These are phyloP conservation scores for Polia nebulosa DNA, from an alignment of 2,888 invertebrate genomes.

Conservation along the genomic window DNA sequence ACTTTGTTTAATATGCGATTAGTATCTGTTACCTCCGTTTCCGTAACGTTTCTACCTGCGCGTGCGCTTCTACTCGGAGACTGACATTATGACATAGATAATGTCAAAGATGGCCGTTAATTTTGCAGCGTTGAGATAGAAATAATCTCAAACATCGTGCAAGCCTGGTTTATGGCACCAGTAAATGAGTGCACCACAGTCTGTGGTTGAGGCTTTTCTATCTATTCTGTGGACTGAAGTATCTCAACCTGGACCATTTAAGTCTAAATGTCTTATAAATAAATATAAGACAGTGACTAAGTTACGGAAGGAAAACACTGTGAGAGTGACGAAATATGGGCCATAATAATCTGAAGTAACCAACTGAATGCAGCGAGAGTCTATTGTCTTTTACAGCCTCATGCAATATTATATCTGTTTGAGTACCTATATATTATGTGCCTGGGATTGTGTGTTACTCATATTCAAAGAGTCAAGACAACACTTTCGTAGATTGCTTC, in stretches of 20 bases:
- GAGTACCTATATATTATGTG: background rate
- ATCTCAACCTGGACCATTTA: background rate
- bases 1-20: conserved; percentile 58
- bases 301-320: background rate
- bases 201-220: background rate
- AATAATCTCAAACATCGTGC: conserved; percentile 9
- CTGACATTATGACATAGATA: conserved; percentile 51
- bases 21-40: conserved; percentile 55
- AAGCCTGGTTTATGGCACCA: background rate
- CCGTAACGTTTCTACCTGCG: conserved; percentile 53
- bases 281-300: background rate
- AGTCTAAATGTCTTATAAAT: conserved; percentile 4
- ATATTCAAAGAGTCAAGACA: background rate
- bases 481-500: background rate
- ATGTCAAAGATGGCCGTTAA: conserved; percentile 19
- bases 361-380: too few relatives aligned
- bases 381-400: background rate
- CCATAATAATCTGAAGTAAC: too few relatives aligned
- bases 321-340: background rate
- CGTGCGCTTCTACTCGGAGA: conserved; percentile 29
- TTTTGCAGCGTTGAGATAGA: conserved; percentile 4
- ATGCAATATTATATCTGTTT: background rate
- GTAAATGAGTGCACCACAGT: conserved; percentile 5
- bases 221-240: background rate
- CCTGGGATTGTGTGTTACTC: too few relatives aligned